A percentile compares a stretch with the other conserved stretches of the same genome.
These are phyloP conservation scores for Zaprionus africanus DNA, from an alignment of 1,140 invertebrate genomes.

Conservation along the genomic window DNA sequence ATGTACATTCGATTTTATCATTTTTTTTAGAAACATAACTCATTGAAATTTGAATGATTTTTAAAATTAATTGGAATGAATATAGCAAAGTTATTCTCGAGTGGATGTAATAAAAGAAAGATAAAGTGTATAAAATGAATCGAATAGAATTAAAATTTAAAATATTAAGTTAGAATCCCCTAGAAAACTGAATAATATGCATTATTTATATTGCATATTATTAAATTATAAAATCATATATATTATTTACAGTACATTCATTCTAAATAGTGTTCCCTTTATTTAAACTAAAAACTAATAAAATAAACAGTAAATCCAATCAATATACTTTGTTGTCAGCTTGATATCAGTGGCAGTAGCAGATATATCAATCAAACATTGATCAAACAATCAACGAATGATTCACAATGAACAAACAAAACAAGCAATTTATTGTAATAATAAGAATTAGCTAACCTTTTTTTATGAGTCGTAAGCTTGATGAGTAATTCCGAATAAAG, in stretches of 20 bases:
- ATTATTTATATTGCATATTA: too few species aligned
- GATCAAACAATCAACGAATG: slow-evolving; percentile 19
- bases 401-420: slow-evolving; percentile 19
- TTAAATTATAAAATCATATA: too few species aligned
- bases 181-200: neutral
- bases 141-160: neutral
- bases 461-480: neutral
- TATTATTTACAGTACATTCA: too few species aligned
- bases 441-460: neutral
- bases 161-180: neutral
- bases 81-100: neutral
- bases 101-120: neutral
- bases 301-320: neutral
- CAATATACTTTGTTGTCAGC: neutral
- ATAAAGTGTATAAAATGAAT: neutral
- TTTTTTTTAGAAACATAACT: too few species aligned
- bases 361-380: slow-evolving; percentile 38
- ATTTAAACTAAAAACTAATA: neutral
- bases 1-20: too few species aligned
- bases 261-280: neutral
- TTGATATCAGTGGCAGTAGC: neutral
- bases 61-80: too few species aligned
- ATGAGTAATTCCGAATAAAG: slow-evolving; percentile 25
- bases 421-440: slow-evolving; percentile 2
- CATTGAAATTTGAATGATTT: too few species aligned